Base-by-base conservation (phyloP, 2,113 vertebrate species). In the Antennarius striatus region DNA sequence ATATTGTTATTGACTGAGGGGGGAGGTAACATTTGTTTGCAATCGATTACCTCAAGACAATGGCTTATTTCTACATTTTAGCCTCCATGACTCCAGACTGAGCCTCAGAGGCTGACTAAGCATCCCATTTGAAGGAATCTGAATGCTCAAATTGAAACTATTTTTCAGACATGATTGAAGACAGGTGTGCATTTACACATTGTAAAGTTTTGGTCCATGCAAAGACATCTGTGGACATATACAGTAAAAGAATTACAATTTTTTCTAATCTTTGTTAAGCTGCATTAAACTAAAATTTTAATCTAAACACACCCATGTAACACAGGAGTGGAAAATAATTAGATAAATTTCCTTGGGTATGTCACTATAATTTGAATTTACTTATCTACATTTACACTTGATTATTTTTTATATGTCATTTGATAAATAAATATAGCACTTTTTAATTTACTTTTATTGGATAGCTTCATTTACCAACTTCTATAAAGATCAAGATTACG, bases 1-100 rank as follows among this genome's bases (percentile, higher is more conserved):
- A 88, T 87, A 82, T 55, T 66, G n/a, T 63, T 77, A 83, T 67
- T 78, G 81, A 83, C 39, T 10, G 36, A 64, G 48, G 71, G 55
- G 64, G 58, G 63, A 74, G 52, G 66, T 53, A 69, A 60, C 46
- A 68, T 87, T 75, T 71, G 71, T 84, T 86, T 75, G 68, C 54
- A 65, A 79, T 79, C 4, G 77, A 90, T 82, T 77, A 45, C 52
- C 61, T 69, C 50, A 45, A 59, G 54, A 28, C 68, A 45, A 56
- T 56, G 52, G 69, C 65, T 71, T 71, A 48, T 77, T 78, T 85
- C 58, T 56, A 53, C 53, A 61, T 79, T 79, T 77, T 46, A 55
- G 48, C 58, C 55, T 72, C 52, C 12, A 11, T 29, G 17, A 57
- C 58, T 66, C 16, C 32, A 70, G 63, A 53, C 54, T 60, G 28